Base-by-base conservation (phyloP, 2,888 invertebrate genomes). In the Cephus nigrinus region DNA sequence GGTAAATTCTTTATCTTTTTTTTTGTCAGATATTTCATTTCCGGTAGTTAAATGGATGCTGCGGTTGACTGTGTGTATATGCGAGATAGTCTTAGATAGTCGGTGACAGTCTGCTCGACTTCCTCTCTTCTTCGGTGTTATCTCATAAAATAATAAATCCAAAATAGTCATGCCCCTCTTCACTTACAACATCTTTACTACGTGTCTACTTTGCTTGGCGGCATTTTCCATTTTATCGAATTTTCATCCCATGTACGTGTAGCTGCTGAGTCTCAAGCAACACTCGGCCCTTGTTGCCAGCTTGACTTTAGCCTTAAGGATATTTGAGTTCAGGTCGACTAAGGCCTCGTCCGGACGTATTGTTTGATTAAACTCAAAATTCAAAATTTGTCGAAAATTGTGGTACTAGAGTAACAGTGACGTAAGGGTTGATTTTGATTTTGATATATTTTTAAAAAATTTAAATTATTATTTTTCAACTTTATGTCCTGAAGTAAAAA, bases 161-260 rank as follows among this genome's bases (percentile, higher is more conserved):
- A 55, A 55, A 55, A 55, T 55, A 55, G 9, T 55, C 15, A 0
- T 40, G 12, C 5, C 9, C 9, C 2, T 55, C 0, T 55, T 55
- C 5, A 9, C 9, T 23, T 5, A 1, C 1, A 9, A 23, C 9
- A 0, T 2, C 15, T 5, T 40, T 40, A 1, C 5, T 0, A 5
- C 23, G 23, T 55, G 40, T 23, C 40, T 55, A 55, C 2, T 55
- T 55, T 55, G 15, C 23, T 23, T 23, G 23, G 9, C 40, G 40
- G 23, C 9, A 55, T 55, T 55, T 55, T 55, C 5, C 1, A 55
- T 55, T 55, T 55, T 4, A 23, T 0, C 0, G 5, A 55, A 55
- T 55, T 23, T 55, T 23, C 40, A 9, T 40, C 0, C 5, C 40
- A 0, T 15, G 1, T 5, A 15, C 4, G 5, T 23, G 40, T 55